These are phyloP conservation scores for Panulirus ornatus DNA, from an alignment of 1,140 invertebrate genomes.

Conservation along the genomic window DNA sequence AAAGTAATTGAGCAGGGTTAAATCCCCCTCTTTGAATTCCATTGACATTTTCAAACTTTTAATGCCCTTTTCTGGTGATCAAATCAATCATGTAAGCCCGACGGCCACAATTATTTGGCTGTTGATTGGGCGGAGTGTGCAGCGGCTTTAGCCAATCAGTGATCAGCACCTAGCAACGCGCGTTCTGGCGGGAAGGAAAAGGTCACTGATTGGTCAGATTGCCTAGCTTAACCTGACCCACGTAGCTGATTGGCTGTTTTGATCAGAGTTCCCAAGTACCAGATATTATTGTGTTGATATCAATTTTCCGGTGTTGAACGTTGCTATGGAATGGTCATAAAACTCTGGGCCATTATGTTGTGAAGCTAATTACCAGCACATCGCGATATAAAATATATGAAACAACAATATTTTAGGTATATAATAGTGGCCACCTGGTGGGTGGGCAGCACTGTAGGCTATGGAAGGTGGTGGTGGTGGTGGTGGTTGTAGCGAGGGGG, in stretches of 20 bases:
- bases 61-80: constrained; percentile 61
- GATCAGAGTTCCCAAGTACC: constrained; percentile 53
- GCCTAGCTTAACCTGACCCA: constrained; percentile 40
- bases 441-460: not conserved
- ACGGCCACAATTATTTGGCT: constrained; percentile 60
- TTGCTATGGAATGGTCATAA: constrained; percentile 38
- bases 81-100: constrained; percentile 61
- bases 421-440: constrained; percentile 2
- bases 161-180: constrained; percentile 61
- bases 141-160: constrained; percentile 51
- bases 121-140: constrained; percentile 50
- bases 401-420: constrained; percentile 26
- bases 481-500: not conserved
- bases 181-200: constrained; percentile 43
- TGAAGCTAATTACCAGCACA: constrained; percentile 18
- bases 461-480: not conserved
- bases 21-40: constrained; percentile 61
- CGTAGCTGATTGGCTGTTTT: constrained; percentile 53
- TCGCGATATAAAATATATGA: not conserved
- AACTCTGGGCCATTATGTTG: constrained; percentile 42
- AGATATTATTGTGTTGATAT: constrained; percentile 59
- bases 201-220: constrained; percentile 53
- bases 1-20: constrained; percentile 64
- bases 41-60: constrained; percentile 66
- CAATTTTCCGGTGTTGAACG: constrained; percentile 37